phyloP scores from a whole-genome alignment of 2,797 vertebrate species.

The Takifugu rubripes region DNA sequence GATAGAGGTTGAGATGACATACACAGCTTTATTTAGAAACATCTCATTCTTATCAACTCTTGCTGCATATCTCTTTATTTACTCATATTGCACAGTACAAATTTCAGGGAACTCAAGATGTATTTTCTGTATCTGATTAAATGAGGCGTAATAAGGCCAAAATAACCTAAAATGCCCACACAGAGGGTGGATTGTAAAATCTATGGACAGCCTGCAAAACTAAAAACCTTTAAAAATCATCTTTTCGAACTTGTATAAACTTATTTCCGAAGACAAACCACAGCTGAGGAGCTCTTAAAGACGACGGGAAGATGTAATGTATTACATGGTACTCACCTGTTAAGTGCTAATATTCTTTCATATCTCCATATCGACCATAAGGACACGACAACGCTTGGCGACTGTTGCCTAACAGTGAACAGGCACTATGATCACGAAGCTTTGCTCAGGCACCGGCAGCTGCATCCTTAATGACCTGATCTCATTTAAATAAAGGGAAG shows the following conservation, averaged over 20 bases:
- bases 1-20: conserved; percentile 45
- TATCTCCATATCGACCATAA: too few relatives aligned
- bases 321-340: too few relatives aligned
- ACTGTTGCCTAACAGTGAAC: conserved; percentile 9
- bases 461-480: conserved; percentile 37
- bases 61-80: conserved; percentile 53
- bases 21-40: conserved; percentile 82
- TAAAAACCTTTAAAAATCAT: conserved; percentile 34
- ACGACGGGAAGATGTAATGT: too few relatives aligned
- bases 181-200: conserved; percentile 17
- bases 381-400: too few relatives aligned
- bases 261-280: too few relatives aligned
- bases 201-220: conserved; percentile 13
- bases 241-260: background rate
- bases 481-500: conserved; percentile 41
- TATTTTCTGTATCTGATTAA: conserved; percentile 41
- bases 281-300: background rate
- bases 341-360: too few relatives aligned
- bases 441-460: conserved; percentile 53
- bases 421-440: conserved; percentile 74
- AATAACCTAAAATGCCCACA: conserved; percentile 9
- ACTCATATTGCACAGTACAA: conserved; percentile 70
- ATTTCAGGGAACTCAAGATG: conserved; percentile 41
- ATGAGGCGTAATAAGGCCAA: conserved; percentile 25
- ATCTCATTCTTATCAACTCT: conserved; percentile 77